phyloP scores from a whole-genome alignment of 2,113 vertebrate genomes.

The Alces alces region DNA sequence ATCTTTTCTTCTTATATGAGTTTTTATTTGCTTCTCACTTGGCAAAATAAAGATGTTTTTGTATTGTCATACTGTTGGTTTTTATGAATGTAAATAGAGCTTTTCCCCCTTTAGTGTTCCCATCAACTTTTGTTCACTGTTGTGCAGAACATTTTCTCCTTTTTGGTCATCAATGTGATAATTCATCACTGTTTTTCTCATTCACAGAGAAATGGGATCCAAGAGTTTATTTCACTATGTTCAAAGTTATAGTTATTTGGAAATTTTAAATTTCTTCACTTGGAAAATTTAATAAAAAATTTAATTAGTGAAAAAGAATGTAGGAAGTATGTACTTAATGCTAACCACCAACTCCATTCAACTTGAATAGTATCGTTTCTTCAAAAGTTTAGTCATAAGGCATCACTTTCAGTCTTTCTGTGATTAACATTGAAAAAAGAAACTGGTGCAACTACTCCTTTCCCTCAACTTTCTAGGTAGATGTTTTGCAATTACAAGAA shows the following conservation, averaged over 20 bases:
- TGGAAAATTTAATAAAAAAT: background rate
- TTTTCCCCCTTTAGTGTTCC: background rate
- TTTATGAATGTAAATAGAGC: background rate
- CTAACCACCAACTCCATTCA: background rate
- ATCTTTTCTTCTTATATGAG: background rate
- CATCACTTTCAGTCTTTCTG: constrained; percentile 54
- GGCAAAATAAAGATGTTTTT: background rate
- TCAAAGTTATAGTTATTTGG: background rate
- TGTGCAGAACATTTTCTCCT: constrained; percentile 12
- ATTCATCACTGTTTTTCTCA: background rate
- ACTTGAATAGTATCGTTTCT: constrained; percentile 36
- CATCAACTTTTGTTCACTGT: background rate
- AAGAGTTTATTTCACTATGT: background rate
- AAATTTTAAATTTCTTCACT: constrained; percentile 1
- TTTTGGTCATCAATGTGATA: constrained; percentile 25
- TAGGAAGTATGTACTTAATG: background rate
- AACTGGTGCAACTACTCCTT: background rate
- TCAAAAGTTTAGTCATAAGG: constrained; percentile 61
- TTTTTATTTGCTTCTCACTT: constrained; percentile 12
- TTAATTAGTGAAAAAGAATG: background rate
- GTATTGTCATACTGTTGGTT: background rate
- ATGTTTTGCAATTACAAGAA: constrained; percentile 50
- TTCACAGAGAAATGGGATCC: background rate
- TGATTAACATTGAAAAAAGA: constrained; percentile 65
- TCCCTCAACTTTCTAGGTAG: constrained; percentile 67